phyloP scores from a whole-genome alignment of 2,888 invertebrate genomes.

The Eutolmus rufibarbis region DNA sequence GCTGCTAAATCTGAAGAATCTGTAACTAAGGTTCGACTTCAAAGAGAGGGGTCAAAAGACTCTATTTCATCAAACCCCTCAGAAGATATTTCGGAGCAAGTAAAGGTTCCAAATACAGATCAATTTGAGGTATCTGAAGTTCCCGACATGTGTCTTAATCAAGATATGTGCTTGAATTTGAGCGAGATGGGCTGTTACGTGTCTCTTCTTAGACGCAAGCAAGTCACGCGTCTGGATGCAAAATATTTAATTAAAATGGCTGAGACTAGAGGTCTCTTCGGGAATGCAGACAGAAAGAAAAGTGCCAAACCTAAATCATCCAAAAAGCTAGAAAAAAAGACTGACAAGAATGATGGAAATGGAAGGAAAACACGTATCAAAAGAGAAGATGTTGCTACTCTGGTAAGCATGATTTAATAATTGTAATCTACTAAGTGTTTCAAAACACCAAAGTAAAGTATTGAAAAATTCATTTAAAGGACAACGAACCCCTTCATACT shows the following conservation, averaged over 20 bases:
- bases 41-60: slow-evolving; percentile 18
- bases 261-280: slow-evolving; percentile 80
- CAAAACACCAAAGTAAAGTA: not conserved
- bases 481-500: too few species aligned
- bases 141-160: slow-evolving; percentile 68
- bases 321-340: slow-evolving; percentile 57
- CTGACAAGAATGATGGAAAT: slow-evolving; percentile 16
- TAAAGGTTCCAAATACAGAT: slow-evolving; percentile 52
- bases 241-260: slow-evolving; percentile 86
- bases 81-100: slow-evolving; percentile 38
- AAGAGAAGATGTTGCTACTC: slow-evolving; percentile 47
- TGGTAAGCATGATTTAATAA: slow-evolving; percentile 41
- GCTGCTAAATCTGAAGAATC: slow-evolving; percentile 44
- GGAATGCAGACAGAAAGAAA: slow-evolving; percentile 63
- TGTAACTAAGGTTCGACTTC: not conserved
- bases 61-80: slow-evolving; percentile 22
- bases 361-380: slow-evolving; percentile 34
- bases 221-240: slow-evolving; percentile 77
- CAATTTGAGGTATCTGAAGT: slow-evolving; percentile 71
- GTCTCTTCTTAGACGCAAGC: slow-evolving; percentile 68
- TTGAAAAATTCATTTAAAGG: not conserved
- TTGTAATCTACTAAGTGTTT: not conserved
- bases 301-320: slow-evolving; percentile 58
- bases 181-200: slow-evolving; percentile 68
- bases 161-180: slow-evolving; percentile 63